Base-by-base conservation (phyloP, 2,888 invertebrate genomes). In the Apamea anceps region DNA sequence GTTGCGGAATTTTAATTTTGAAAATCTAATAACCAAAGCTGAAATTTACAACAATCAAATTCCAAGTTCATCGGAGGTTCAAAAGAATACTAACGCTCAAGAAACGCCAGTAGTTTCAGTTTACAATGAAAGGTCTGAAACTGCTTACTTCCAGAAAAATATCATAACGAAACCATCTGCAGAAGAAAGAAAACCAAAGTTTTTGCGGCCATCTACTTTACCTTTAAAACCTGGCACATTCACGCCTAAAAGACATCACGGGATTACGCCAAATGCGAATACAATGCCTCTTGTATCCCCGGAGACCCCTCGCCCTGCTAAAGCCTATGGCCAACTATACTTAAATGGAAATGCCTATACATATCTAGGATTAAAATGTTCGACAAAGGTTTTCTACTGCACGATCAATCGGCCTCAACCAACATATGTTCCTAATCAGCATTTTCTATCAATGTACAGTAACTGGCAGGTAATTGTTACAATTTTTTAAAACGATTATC, bases 401-500 rank as follows among this genome's bases (percentile, higher is more conserved):
- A 99, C 99, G 1, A 97, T 99, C 72, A 99, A 99, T 94, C 98
- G 99, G 88, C 98, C 99, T 1, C 99, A 99, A 93, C 99, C 99
- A 2, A 99, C 99, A 94, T 99, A 99, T 93, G 99, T 99, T 80
- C 98, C 98, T 1, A 98, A 99, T 90, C 98, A 98, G 94, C 98
- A 98, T 92, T 98, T 98, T 90, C 96, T 99, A 76, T 99, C 99
- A 66, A 99, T 99, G 99, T 99, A 99, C 94, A 99, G 99, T 76
- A 99, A 99, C 94, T 99, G 99, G 99, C 98, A 98, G 97, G 98
- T 98, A 93, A 97, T 90, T 91, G 89, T 90, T 81, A 79, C 91
- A 81, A 91, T 62, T 72, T 78, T 77, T 77, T 67, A 60, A 45
- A 57, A 75, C 63, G 60, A 67, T 13, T 76, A 57, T 42, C 25